Evolutionary conservation across 2,113 vertebrate genomes (phyloP).

Genomic region (Osmerus mordax): DNA sequence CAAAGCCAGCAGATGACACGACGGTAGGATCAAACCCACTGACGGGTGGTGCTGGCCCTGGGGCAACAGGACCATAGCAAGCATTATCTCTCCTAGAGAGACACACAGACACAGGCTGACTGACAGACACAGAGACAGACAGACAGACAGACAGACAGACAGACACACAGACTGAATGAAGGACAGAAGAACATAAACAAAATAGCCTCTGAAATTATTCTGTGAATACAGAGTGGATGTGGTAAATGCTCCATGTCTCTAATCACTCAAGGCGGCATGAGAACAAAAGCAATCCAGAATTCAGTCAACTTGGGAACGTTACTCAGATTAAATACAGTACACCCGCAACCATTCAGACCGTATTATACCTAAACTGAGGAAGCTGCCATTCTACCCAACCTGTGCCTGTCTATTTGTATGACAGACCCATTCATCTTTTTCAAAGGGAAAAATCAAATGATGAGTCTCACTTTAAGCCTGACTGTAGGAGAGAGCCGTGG

Average conservation of each 20-base stretch:
- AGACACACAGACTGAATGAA: constrained; percentile 9
- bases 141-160: neutral
- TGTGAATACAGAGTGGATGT: too few species aligned
- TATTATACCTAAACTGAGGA: too few species aligned
- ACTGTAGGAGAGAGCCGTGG: constrained; percentile 7
- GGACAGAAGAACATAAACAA: constrained; percentile 1
- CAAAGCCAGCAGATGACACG: neutral
- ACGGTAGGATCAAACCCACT: neutral
- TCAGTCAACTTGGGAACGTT: too few species aligned
- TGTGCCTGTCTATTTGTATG: constrained; percentile 9
- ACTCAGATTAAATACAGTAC: too few species aligned
- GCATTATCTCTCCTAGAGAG: neutral
- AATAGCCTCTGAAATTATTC: neutral
- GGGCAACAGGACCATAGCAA: neutral
- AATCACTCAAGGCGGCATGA: too few species aligned
- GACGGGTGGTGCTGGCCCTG: neutral
- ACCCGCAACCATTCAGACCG: too few species aligned
- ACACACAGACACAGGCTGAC: neutral
- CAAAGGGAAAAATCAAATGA: constrained; percentile 8
- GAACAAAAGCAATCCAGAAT: too few species aligned
- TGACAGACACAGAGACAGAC: neutral
- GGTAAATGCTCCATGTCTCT: too few species aligned
- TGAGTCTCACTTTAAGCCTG: neutral
- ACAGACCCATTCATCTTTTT: constrained; percentile 22
- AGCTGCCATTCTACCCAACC: neutral